These are phyloP conservation scores for Phainopepla nitens DNA, from an alignment of 2,113 vertebrate species.

Conservation along the genomic window DNA sequence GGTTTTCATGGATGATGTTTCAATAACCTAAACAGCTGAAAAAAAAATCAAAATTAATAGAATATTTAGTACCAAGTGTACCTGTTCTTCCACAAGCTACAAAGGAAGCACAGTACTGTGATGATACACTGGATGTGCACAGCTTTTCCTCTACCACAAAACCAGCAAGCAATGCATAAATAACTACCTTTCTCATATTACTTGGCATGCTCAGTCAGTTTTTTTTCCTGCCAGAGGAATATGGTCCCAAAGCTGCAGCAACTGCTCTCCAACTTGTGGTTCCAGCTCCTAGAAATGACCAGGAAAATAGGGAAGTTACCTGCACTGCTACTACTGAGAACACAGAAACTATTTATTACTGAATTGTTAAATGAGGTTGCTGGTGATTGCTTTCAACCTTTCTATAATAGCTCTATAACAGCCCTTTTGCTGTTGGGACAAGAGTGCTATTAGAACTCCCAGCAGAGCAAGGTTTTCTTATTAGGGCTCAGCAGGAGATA, in stretches of 20 bases:
- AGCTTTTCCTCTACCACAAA: not conserved
- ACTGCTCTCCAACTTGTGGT: constrained; percentile 82
- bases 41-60: not conserved
- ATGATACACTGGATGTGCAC: not conserved
- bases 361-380: not conserved
- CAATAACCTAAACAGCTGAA: not conserved
- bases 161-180: not conserved
- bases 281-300: constrained; percentile 83
- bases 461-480: not conserved
- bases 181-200: not conserved
- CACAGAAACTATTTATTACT: not conserved
- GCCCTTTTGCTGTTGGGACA: not conserved
- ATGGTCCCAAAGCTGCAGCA: constrained; percentile 85
- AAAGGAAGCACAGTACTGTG: not conserved
- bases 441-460: not conserved
- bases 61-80: not conserved
- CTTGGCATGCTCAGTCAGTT: constrained; percentile 31
- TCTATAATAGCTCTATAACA: not conserved
- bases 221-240: constrained; percentile 63
- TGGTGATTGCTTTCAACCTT: not conserved
- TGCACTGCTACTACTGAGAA: not conserved
- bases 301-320: not conserved
- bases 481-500: not conserved
- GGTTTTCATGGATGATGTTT: not conserved
- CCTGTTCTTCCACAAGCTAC: not conserved